Evolutionary conservation across 2,888 invertebrate genomes (phyloP).

Genomic region (Linhomoeus sp.): DNA sequence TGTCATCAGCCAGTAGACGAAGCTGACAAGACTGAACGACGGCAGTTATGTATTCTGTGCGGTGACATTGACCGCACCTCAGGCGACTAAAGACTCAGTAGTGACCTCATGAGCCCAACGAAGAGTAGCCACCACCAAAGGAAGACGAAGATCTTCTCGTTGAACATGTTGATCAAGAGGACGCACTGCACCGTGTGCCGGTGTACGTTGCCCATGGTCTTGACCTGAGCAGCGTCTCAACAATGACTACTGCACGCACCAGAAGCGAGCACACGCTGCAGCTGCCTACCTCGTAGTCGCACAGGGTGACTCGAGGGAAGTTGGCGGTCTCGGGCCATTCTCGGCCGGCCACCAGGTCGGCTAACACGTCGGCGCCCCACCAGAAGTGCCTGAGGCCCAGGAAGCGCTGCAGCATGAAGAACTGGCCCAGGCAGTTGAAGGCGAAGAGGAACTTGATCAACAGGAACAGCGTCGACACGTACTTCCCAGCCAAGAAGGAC

Average conservation of each 20-base stretch:
- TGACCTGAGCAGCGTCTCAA: constrained; percentile 9
- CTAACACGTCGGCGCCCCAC: constrained; percentile 21
- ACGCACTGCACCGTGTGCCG: constrained; percentile 25
- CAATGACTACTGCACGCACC: neutral
- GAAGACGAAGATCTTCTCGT: constrained; percentile 23
- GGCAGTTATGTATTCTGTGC: too few species aligned
- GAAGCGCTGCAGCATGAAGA: constrained; percentile 8
- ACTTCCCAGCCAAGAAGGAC: constrained; percentile 6
- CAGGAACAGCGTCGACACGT: constrained; percentile 12
- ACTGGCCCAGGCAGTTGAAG: constrained; percentile 18
- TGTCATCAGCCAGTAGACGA: neutral
- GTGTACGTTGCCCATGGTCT: constrained; percentile 24
- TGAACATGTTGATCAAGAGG: constrained; percentile 15
- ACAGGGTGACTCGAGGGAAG: constrained; percentile 24
- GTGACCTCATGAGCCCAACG: constrained; percentile 12
- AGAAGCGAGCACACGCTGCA: too few species aligned
- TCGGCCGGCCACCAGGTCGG: constrained; percentile 16
- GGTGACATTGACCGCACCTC: too few species aligned
- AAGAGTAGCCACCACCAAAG: constrained; percentile 25
- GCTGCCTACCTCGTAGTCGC: constrained; percentile 21
- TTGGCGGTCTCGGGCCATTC: constrained; percentile 26
- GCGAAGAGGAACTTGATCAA: constrained; percentile 19
- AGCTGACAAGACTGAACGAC: neutral
- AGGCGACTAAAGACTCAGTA: neutral
- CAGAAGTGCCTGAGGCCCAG: constrained; percentile 19